phyloP scores from a whole-genome alignment of 2,797 vertebrate species.

The Pangasius larnaudii region DNA sequence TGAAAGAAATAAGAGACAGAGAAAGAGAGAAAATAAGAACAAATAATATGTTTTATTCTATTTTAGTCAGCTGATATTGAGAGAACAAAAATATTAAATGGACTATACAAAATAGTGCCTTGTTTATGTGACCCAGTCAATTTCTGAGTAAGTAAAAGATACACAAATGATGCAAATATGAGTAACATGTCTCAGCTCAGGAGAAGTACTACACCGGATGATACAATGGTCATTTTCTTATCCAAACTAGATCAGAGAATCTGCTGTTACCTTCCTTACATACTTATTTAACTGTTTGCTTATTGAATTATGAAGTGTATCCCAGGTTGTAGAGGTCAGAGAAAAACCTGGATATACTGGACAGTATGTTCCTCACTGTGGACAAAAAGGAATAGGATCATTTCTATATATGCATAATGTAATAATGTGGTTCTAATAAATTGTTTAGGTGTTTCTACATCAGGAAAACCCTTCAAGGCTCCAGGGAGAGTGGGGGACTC shows the following conservation, averaged over 20 bases:
- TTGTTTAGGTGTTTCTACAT: constrained; percentile 61
- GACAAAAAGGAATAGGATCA: neutral
- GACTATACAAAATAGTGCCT: neutral
- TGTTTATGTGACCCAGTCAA: neutral
- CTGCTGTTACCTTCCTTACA: neutral
- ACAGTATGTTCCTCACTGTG: neutral
- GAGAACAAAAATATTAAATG: neutral
- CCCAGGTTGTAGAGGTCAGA: neutral
- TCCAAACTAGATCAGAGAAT: neutral
- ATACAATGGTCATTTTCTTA: neutral
- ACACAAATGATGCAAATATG: neutral
- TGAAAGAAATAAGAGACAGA: neutral
- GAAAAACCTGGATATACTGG: neutral
- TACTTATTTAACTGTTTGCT: neutral
- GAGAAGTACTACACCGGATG: neutral
- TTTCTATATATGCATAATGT: constrained; percentile 10
- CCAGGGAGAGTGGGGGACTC: constrained; percentile 61
- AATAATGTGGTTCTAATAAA: neutral
- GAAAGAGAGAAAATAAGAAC: neutral
- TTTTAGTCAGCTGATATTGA: neutral
- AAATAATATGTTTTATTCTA: neutral
- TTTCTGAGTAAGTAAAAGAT: neutral
- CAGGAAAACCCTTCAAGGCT: constrained; percentile 61
- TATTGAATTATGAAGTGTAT: neutral
- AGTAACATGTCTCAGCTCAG: neutral